Evolutionary conservation across 2,113 vertebrate genomes (phyloP), one percentile per base, ranked within the genome.

Genomic region (Lepus timidus): DNA sequence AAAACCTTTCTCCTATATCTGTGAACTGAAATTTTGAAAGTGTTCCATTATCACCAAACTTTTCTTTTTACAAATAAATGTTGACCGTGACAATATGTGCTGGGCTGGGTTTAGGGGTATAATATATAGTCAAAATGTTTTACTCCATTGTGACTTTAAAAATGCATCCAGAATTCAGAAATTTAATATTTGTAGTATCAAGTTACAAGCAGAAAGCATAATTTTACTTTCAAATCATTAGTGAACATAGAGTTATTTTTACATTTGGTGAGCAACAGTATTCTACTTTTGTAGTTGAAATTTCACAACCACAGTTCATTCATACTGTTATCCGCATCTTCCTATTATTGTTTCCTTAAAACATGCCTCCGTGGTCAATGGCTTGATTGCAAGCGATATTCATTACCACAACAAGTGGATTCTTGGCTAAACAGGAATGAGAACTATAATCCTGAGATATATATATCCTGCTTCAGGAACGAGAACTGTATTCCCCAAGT

Each of bases 271-370:
- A 67, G 19, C 73, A 67, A 83, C 8, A 67, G 62, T 68, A 70
- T 51, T 55, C 39, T 64, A 51, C 25, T 94, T 94, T 70, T 55
- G 16, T 6, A 70, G 31, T 88, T 64, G 62, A 62, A 96, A 82
- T 52, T 33, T 55, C 23, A 23, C 64, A n/a, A 76, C 23, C n/a
- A 3, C 19, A 39, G 7, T 76, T 88, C 9, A 83, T 64, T 95
- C 11, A 74, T 39, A 83, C 12, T 95, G 39, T n/a, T 65, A 75
- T 14, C 9, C 27, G 80, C 19, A 67, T 51, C 11, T 33, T 83
- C 10, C 5, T 27, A 62, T 12, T 68, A 68, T 22, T 29, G 58
- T 71, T 67, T 85, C 51, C 49, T 83, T 74, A 79, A 52, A 84
- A 82, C 2, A 70, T 44, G 31, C 17, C 23, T 90, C 36, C 0